These are phyloP conservation scores for Papilio aristodemus DNA, from an alignment of 1,140 invertebrate species.

Conservation along the genomic window DNA sequence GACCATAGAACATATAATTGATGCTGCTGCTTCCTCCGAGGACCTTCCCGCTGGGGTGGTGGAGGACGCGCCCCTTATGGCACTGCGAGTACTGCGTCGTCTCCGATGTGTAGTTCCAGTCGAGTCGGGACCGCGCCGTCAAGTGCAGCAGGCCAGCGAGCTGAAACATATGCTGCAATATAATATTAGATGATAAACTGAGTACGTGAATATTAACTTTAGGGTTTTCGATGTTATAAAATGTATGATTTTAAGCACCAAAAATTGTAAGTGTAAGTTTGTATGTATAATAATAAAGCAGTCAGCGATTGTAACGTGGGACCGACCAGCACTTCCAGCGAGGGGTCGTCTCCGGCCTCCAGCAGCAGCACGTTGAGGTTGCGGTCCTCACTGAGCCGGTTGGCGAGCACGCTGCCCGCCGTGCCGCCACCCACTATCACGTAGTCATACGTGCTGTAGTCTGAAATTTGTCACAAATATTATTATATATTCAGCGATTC, in stretches of 20 bases:
- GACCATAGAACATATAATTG: constrained; percentile 83
- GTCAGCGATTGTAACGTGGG: not conserved
- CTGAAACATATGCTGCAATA: constrained; percentile 10
- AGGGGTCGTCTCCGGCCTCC: constrained; percentile 84
- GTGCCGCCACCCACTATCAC: constrained; percentile 46
- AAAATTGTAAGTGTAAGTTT: constrained; percentile 43
- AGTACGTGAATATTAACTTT: no score
- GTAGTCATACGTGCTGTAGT: constrained; percentile 42
- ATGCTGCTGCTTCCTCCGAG: constrained; percentile 87
- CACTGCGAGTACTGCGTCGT: constrained; percentile 83
- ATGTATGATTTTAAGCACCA: no score
- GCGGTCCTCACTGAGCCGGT: constrained; percentile 83
- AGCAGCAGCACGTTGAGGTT: constrained; percentile 85
- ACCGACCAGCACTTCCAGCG: constrained; percentile 44
- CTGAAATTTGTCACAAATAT: no score
- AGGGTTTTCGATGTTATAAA: no score
- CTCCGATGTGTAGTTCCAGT: constrained; percentile 89
- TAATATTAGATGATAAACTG: no score
- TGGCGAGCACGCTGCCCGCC: constrained; percentile 45
- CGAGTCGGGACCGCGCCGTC: constrained; percentile 37
- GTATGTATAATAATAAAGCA: constrained; percentile 23
- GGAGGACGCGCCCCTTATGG: constrained; percentile 81
- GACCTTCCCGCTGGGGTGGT: constrained; percentile 84
- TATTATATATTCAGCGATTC: no score
- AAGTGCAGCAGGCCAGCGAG: constrained; percentile 39